A percentile compares a stretch with the other conserved stretches of the same genome.
These are phyloP conservation scores for Lasioglossum malachurum DNA, from an alignment of 2,888 invertebrate species.

Conservation along the genomic window DNA sequence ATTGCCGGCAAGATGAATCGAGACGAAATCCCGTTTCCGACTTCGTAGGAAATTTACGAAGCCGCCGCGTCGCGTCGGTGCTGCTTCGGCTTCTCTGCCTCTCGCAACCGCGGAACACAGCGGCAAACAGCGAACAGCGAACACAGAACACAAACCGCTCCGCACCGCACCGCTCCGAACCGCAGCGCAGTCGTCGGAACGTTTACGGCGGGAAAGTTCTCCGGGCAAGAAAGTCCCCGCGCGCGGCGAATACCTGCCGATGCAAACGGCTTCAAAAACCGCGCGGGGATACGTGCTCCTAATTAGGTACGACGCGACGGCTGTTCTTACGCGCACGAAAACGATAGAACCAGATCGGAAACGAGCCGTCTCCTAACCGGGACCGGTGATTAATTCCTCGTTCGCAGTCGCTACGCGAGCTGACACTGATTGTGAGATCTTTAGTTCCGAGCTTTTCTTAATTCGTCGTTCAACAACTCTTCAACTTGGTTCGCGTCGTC, in stretches of 20 bases:
- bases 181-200: slow-evolving; percentile 34
- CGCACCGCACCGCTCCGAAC: background rate
- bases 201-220: slow-evolving; percentile 78
- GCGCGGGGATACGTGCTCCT: slow-evolving; percentile 64
- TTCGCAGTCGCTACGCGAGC: slow-evolving; percentile 1
- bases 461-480: slow-evolving; percentile 14
- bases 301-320: slow-evolving; percentile 69
- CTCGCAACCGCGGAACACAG: background rate
- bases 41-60: slow-evolving; percentile 74
- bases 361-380: slow-evolving; percentile 26
- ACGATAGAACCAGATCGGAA: slow-evolving; percentile 51
- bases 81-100: background rate
- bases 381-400: slow-evolving; percentile 52
- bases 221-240: slow-evolving; percentile 65
- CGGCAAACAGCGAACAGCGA: slow-evolving; percentile 10
- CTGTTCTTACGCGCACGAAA: slow-evolving; percentile 69
- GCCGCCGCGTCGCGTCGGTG: slow-evolving; percentile 35
- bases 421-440: slow-evolving; percentile 15
- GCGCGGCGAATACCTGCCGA: slow-evolving; percentile 39
- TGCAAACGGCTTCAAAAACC: slow-evolving; percentile 63
- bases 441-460: slow-evolving; percentile 13
- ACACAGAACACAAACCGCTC: background rate
- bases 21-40: slow-evolving; percentile 74
- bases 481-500: background rate
- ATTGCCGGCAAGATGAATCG: slow-evolving; percentile 75